Conservation (phyloP, 2,797 vertebrate species). For the Taenioides sp. region DNA sequence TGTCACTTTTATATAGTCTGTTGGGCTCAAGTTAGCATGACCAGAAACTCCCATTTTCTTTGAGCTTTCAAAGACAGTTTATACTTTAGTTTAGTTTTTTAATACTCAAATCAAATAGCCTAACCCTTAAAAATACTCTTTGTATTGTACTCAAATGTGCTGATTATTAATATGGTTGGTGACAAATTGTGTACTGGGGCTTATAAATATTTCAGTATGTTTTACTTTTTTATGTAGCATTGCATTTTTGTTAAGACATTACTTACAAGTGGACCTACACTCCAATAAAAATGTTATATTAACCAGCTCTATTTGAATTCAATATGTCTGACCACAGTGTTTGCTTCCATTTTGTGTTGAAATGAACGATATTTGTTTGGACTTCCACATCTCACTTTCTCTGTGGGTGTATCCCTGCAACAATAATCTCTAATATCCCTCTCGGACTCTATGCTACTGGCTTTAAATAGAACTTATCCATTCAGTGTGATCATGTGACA, state of each 20-base stretch:
- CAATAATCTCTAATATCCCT: slow-evolving; percentile 30
- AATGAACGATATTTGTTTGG: slow-evolving; percentile 6
- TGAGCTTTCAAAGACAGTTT: too few species aligned
- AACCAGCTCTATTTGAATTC: slow-evolving; percentile 17
- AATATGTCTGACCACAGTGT: slow-evolving; percentile 13
- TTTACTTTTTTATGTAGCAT: too few species aligned
- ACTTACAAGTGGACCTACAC: background rate
- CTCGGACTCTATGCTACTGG: slow-evolving; percentile 1
- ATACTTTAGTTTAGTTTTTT: too few species aligned
- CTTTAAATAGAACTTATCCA: slow-evolving; percentile 52
- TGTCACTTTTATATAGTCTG: too few species aligned
- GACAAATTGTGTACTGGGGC: too few species aligned
- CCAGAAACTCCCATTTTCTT: background rate
- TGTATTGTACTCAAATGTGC: too few species aligned
- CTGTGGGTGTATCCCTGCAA: slow-evolving; percentile 12
- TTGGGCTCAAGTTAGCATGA: background rate
- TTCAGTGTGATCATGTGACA: slow-evolving; percentile 46
- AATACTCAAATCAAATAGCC: too few species aligned
- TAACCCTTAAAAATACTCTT: too few species aligned
- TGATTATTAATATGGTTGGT: too few species aligned
- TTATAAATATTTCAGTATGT: background rate
- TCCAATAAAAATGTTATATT: background rate
- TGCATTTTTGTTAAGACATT: background rate
- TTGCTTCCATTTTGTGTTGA: slow-evolving; percentile 13
- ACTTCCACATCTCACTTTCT: slow-evolving; percentile 6